Base-by-base conservation (phyloP, 2,888 invertebrate genomes). In the Lasius platythorax region DNA sequence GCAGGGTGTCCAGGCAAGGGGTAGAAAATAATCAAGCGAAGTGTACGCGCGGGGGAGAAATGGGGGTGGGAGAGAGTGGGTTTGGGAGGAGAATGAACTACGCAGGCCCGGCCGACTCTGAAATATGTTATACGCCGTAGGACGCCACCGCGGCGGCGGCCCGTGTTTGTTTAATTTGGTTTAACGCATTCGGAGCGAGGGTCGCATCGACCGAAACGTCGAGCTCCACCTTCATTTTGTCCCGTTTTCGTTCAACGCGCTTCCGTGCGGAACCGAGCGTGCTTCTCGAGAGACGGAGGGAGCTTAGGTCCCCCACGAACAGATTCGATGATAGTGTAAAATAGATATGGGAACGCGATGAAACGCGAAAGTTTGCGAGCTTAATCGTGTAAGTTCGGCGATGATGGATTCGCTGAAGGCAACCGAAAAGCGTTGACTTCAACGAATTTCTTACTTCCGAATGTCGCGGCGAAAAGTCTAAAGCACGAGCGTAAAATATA, bases 151-250 rank as follows among this genome's bases (percentile, higher is more conserved):
- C 50, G 79, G 72, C 79, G 79, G 61, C 72, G 79, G 61, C 18
- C 43, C 33, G 87, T 87, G 91, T 90, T 90, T 90, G 90, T 90
- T 90, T 90, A 91, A 91, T 92, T 91, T 88, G 85, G 87, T 92
- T 92, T 89, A 88, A 87, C 84, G 67, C 87, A 83, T 83, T 73
- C 68, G 81, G 43, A 50, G 72, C 58, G 58, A 83, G 83, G 61
- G 70, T 56, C 53, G 73, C 75, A 87, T 82, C 84, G 82, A 88
- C 78, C 84, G 75, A 53, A 67, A 72, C 50, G 53, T 53, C 37
- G 37, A n/a, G 53, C 63, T 50, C 78, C 66, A 43, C 56, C 53
- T 53, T 53, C 53, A 18, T 28, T 33, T n/a, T 30, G 33, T 61
- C 63, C 50, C 82, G 74, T 82, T 82, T 78, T 75, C 86, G 82